Conservation (phyloP, 2,113 vertebrate genomes). For the Lates calcarifer region DNA sequence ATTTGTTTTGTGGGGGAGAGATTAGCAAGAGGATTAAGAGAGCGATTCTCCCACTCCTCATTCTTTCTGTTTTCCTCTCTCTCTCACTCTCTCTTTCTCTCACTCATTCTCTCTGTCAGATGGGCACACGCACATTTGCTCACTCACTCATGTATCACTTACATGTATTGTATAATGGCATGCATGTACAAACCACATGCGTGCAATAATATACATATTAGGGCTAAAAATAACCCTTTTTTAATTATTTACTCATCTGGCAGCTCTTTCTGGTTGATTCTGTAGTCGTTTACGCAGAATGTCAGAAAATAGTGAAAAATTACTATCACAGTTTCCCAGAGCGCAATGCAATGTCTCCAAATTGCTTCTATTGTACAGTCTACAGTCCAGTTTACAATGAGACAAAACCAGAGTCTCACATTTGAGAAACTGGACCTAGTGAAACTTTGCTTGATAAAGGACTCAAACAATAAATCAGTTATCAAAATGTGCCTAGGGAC, state of each 20-base stretch:
- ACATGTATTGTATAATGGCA: not conserved
- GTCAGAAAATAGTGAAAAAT: not conserved
- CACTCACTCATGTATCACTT: conserved; percentile 27
- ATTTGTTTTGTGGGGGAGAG: conserved; percentile 82
- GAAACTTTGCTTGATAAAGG: not conserved
- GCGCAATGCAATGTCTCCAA: not conserved
- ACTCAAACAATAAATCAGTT: not conserved
- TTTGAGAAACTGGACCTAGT: not conserved
- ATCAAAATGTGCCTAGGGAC: not conserved
- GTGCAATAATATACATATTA: not conserved
- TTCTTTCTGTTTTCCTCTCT: conserved; percentile 57
- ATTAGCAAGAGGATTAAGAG: conserved; percentile 82
- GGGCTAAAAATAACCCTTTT: not conserved
- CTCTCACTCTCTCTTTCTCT: conserved; percentile 7
- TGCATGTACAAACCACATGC: not conserved
- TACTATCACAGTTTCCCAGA: not conserved
- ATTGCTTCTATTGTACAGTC: not conserved
- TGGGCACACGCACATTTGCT: conserved; percentile 26
- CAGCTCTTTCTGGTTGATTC: not conserved
- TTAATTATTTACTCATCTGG: conserved; percentile 16
- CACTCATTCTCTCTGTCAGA: conserved; percentile 35
- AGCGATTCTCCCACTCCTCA: conserved; percentile 73
- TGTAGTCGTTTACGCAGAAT: not conserved
- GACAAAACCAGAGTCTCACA: not conserved
- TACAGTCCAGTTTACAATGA: not conserved